Evolutionary conservation across 2,888 invertebrate genomes (phyloP), one percentile per base, ranked within the genome.

Genomic region (Gymnosoma rotundatum): DNA sequence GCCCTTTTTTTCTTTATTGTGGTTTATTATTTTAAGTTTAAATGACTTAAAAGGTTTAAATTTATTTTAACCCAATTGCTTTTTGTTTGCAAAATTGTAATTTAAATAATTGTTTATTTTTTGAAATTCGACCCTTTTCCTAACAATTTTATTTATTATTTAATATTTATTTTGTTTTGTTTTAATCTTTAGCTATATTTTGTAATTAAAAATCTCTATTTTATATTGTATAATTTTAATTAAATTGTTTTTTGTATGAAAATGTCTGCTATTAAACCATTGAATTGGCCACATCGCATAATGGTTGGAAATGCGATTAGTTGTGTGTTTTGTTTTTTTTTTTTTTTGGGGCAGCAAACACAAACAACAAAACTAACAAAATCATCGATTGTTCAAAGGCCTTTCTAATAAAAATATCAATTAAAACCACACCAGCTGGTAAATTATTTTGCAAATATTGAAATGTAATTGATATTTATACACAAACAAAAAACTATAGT

Each of bases 211-310:
- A 74, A 54, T 48, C 56, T 54, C 38, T 74, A 52, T 18, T 42
- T 42, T 63, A 58, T 75, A 58, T 75, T 75, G 75, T 38, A 66
- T 48, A 48, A 58, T 48, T 75, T 66, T 75, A 75, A 75, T 75
- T 75, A 36, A 66, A 75, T 75, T 75, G 58, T 14, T 20, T 14
- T 16, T 25, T 25, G 25, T 64, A 52, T 52, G 18, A 10, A 32
- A 18, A n/a, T 38, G 52, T 61, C 38, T 50, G n/a, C 36, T 42
- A 42, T 74, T 54, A 32, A 32, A 74, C 8, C 42, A 6, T 54
- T 63, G 52, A 63, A 38, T 63, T 63, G 61, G n/a, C 42, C 25
- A 12, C 14, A 38, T 52, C 63, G 25, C n/a, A 74, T 52, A 54
- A 63, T 52, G 38, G 18, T 12, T 74, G 25, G 1, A 63, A 61